Percentiles rank a stretch among this genome's conserved stretches.
Evolutionary conservation across 2,888 invertebrate genomes (phyloP).

Genomic region (Tupiocoris notatus): DNA sequence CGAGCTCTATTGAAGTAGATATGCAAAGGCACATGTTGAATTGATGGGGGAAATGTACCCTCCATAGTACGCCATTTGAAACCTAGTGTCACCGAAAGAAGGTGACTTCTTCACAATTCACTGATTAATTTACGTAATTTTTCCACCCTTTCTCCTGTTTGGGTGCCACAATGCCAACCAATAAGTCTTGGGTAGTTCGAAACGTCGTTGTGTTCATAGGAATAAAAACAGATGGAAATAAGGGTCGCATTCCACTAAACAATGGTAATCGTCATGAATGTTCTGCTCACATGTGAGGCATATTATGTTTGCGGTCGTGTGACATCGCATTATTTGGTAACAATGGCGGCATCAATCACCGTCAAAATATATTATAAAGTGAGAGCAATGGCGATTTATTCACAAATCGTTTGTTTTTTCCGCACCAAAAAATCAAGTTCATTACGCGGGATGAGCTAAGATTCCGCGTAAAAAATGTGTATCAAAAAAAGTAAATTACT

Average conservation of each 20-base stretch:
- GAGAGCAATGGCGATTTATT: no score
- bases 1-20: background rate
- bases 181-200: background rate
- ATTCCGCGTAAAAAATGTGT: background rate
- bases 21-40: constrained; percentile 36
- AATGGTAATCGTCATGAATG: no score
- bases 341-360: no score
- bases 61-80: background rate
- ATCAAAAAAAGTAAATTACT: background rate
- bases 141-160: background rate
- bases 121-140: constrained; percentile 32
- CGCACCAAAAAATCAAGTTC: no score
- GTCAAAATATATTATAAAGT: no score
- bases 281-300: no score
- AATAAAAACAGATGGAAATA: background rate
- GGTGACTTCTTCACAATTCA: constrained; percentile 15
- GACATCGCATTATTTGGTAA: no score
- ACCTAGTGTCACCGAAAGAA: background rate
- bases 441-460: background rate
- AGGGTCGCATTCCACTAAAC: no score
- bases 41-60: background rate
- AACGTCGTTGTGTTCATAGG: background rate
- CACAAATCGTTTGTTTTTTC: no score
- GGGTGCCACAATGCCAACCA: background rate
- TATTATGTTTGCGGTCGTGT: no score